These are phyloP conservation scores for Pachydiplax longipennis DNA, from an alignment of 2,888 invertebrate genomes.

Conservation along the genomic window DNA sequence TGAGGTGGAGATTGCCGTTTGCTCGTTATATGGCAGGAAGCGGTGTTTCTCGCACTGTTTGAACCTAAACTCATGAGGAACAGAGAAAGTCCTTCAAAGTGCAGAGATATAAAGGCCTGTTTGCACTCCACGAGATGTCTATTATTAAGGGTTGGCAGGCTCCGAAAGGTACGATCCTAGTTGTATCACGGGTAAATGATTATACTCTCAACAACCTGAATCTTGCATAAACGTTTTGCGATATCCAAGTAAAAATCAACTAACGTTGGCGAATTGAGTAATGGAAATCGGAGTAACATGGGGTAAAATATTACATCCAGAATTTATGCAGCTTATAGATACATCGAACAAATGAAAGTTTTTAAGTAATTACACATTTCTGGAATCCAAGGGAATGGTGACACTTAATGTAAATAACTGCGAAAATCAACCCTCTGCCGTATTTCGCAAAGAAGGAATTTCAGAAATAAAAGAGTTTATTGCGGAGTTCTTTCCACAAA, in stretches of 20 bases:
- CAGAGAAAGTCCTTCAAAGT: neutral
- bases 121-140: neutral
- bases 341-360: too few species aligned
- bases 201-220: neutral
- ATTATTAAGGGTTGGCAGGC: neutral
- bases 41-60: neutral
- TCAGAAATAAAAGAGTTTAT: too few species aligned
- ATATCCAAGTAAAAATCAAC: neutral
- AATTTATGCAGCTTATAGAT: too few species aligned
- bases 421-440: too few species aligned
- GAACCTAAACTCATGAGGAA: neutral
- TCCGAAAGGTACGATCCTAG: neutral
- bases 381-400: too few species aligned
- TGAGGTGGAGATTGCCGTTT: neutral
- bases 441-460: too few species aligned
- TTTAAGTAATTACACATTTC: too few species aligned
- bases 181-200: neutral
- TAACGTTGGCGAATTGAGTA: neutral
- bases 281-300: too few species aligned
- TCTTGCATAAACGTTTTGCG: neutral
- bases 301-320: too few species aligned
- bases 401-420: too few species aligned
- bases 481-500: too few species aligned
- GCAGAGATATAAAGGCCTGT: neutral
- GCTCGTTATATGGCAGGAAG: neutral